Base-by-base conservation (phyloP, 2,797 vertebrate genomes). In the Manis javanica region DNA sequence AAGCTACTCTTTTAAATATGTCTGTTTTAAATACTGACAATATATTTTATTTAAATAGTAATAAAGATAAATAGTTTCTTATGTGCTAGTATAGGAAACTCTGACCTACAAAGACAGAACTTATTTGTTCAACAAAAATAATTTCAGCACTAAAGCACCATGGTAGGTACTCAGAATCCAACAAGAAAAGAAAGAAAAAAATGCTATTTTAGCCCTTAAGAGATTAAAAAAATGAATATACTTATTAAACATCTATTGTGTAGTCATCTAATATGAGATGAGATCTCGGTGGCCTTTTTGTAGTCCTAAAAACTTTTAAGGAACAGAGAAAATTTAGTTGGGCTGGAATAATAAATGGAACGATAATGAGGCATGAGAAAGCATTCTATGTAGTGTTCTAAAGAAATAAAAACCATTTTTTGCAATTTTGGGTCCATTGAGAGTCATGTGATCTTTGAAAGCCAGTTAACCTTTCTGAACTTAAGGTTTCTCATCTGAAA, bases 301-400 rank as follows among this genome's bases (percentile, higher is more conserved):
- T 57, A 72, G 14, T 21, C 46, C 55, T 71, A 79, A 87, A 24
- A 87, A 94, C 74, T 39, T 66, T 95, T 78, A 94, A 78, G 26
- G 5, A 75, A 46, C 9, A 89, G 13, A 93, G 59, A 93, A 68
- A 75, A 91, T 75, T 46, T 72, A 94, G 24, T 63, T 89, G 31
- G 14, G 19, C 8, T 81, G 90, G 26, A 96, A 83, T 64, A 89
- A 89, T 69, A 90, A 90, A 61, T 64, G 19, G 49, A 93, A 97
- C 71, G 51, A 13, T 71, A 49, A 63, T n/a, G 24, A 75, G 19
- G 18, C 19, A 49, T 64, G 3, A 14, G 26, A 15, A 91, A 72
- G 14, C 23, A 87, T 77, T 87, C 16, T 92, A 75, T 53, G 26
- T 78, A 75, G 57, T 19, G 14, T 42, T 87, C 61, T 78, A 53